phyloP scores from a whole-genome alignment of 2,888 invertebrate genomes.

The Leptinotarsa juncta region DNA sequence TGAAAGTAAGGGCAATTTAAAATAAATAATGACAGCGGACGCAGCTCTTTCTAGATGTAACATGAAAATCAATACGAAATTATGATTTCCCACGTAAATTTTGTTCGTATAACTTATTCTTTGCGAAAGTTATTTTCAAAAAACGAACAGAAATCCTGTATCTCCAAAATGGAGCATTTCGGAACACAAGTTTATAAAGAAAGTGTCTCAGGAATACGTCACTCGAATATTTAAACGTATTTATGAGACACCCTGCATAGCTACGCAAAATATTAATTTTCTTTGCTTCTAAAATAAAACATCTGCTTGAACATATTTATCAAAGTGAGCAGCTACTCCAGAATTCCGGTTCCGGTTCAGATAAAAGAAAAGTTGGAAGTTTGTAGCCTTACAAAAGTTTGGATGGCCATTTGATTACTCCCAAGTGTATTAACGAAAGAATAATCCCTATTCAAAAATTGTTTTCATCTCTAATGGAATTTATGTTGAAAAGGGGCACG shows the following conservation, averaged over 20 bases:
- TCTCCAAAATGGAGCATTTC: too few relatives aligned
- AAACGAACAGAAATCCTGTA: too few relatives aligned
- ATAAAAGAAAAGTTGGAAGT: neutral
- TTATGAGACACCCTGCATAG: neutral
- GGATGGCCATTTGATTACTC: constrained; percentile 3
- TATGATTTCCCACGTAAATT: too few relatives aligned
- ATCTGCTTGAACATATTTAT: neutral
- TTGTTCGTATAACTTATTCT: too few relatives aligned
- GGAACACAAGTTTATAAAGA: too few relatives aligned
- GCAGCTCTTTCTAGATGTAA: too few relatives aligned
- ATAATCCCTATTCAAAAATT: constrained; percentile 9
- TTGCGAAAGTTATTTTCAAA: too few relatives aligned
- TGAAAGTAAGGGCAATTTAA: too few relatives aligned
- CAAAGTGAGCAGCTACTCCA: neutral
- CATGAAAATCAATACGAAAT: too few relatives aligned
- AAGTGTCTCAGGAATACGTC: too few relatives aligned
- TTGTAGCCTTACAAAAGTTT: neutral
- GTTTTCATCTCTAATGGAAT: neutral
- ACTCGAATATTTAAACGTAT: too few relatives aligned
- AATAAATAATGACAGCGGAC: too few relatives aligned
- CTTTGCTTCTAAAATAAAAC: neutral
- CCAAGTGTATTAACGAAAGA: neutral
- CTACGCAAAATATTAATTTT: neutral
- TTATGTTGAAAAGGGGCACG: neutral
- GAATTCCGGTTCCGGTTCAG: neutral